phyloP scores from a whole-genome alignment of 1,140 invertebrate genomes.

The Panagrolaimus sp. region DNA sequence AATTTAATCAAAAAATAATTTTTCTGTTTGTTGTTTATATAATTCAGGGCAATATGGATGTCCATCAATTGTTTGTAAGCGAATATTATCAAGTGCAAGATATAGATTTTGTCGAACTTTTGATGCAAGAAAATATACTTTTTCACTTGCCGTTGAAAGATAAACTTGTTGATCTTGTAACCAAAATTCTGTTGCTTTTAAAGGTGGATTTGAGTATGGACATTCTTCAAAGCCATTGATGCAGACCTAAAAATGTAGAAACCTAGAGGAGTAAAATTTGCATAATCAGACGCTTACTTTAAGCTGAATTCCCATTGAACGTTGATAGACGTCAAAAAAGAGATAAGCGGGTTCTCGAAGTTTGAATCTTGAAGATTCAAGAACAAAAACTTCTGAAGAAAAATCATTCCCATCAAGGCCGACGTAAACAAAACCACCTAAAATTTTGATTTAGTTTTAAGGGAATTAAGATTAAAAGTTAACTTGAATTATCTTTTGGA shows the following conservation, averaged over 20 bases:
- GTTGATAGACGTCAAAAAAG: constrained; percentile 44
- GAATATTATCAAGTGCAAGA: constrained; percentile 46
- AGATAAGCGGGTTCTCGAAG: constrained; percentile 26
- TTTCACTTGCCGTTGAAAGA: constrained; percentile 27
- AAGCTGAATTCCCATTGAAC: constrained; percentile 40
- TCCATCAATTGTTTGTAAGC: constrained; percentile 22
- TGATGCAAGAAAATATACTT: constrained; percentile 37
- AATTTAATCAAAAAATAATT: too few relatives aligned
- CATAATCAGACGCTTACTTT: constrained; percentile 21
- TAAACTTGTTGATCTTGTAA: constrained; percentile 30
- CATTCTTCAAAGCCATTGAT: constrained; percentile 44
- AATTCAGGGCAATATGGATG: too few relatives aligned
- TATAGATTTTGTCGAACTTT: constrained; percentile 39
- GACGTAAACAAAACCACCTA: constrained; percentile 44
- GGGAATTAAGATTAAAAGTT: too few relatives aligned
- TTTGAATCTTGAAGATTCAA: constrained; percentile 32
- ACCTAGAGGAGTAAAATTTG: background rate
- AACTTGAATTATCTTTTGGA: constrained; percentile 23
- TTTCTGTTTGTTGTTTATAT: too few relatives aligned
- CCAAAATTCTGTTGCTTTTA: constrained; percentile 37
- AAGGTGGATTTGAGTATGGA: constrained; percentile 37
- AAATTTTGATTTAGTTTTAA: too few relatives aligned
- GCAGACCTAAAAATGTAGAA: constrained; percentile 27
- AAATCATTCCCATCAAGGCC: constrained; percentile 35
- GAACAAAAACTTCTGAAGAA: constrained; percentile 37